Evolutionary conservation across 2,113 vertebrate genomes (phyloP).

Genomic region (Protobothrops flavoviridis): DNA sequence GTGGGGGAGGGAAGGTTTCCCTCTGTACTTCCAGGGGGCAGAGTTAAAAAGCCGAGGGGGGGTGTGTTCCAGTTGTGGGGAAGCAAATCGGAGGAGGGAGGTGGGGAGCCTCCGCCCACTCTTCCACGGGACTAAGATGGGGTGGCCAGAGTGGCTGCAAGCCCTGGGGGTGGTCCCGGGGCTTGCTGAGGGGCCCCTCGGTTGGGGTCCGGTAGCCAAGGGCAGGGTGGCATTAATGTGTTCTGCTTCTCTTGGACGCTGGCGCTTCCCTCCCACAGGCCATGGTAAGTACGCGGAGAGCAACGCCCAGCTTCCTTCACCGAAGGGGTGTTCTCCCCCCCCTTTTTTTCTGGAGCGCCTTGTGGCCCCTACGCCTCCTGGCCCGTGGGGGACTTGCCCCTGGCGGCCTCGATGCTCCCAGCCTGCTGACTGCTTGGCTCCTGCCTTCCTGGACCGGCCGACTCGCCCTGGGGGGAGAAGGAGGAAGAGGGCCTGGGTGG

Average conservation of each 20-base stretch:
- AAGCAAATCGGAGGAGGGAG: neutral
- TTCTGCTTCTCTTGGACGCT: slow-evolving; percentile 85
- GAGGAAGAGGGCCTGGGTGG: neutral
- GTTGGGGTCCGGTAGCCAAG: neutral
- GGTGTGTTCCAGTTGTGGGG: neutral
- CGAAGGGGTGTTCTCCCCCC: too few species aligned
- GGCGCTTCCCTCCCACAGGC: slow-evolving; percentile 84
- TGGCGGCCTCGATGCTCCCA: neutral
- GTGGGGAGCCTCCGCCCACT: too few species aligned
- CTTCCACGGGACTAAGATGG: neutral
- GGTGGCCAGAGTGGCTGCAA: neutral
- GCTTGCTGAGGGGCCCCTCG: too few species aligned
- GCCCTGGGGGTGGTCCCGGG: neutral
- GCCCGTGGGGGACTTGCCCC: too few species aligned
- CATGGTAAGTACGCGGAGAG: slow-evolving; percentile 93
- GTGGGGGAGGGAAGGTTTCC: neutral
- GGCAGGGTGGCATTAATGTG: slow-evolving; percentile 39
- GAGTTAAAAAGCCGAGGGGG: neutral
- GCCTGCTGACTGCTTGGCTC: too few species aligned
- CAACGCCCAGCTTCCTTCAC: neutral
- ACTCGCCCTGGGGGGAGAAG: too few species aligned
- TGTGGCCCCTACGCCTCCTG: neutral
- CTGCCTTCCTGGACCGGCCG: too few species aligned
- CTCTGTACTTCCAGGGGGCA: neutral
- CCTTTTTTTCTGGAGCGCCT: neutral